Evolutionary conservation across 2,888 invertebrate species (phyloP), one percentile per base, ranked within the genome.

Genomic region (Eristalinus sepulchralis): DNA sequence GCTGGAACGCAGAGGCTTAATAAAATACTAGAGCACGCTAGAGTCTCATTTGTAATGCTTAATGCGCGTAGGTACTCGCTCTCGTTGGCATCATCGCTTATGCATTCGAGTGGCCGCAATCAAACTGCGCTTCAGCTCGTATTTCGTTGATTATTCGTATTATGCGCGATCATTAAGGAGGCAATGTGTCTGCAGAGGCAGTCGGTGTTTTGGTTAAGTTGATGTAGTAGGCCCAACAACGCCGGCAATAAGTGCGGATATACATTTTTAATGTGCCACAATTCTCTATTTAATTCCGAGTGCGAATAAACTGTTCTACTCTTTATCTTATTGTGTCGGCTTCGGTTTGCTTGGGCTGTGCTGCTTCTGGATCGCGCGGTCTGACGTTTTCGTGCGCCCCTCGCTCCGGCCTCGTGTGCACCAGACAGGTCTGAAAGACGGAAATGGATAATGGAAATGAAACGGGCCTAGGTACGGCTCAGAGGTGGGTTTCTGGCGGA

Each of bases 261-360:
- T 82, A 85, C 72, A 85, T 77, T 82, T 85, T 82, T 82, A 82
- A 85, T 85, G 81, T 59, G 82, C 82, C 77, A 85, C 55, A 67
- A 73, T 85, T 82, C 67, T 73, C 77, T 85, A 73, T 85, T 85
- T 77, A 85, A 82, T 85, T 82, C 72, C 47, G 72, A 70, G 70
- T 70, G 70, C 75, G 68, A 84, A 84, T 84, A 84, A 84, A 80
- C 64, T 75, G 64, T 71, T 80, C 27, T 53, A 6, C 47, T 6
- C n/a, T 66, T 83, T 73, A 73, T 73, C 57, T 68, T 63, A 5
- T 70, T 64, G 17, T 47, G 47, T 47, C 47, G 47, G 47, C 47
- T 47, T 36, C 9, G 59, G 68, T 27, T 47, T 27, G 57, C 22
- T 66, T 34, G n/a, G 39, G 33, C 31, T 22, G 27, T 27, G 27